Evolutionary conservation across 92 coral and sea anemone genomes (phyloP).

Genomic region (Epizoanthus fatuus): DNA sequence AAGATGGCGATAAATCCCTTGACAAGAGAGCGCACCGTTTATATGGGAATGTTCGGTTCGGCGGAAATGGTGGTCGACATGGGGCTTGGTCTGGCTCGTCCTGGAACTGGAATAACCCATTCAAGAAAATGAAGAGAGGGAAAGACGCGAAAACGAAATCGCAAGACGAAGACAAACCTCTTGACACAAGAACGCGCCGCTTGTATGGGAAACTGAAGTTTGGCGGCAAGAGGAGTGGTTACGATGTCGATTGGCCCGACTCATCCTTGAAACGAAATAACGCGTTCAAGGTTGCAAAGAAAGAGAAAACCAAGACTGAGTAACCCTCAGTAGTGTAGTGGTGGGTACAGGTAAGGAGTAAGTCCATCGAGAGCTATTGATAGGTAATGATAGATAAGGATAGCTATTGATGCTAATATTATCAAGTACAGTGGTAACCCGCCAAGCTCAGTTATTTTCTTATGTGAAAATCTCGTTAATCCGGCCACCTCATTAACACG

Average conservation of each 20-base stretch:
- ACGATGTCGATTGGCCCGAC: not conserved
- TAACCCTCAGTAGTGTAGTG: no score
- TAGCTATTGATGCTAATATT: no score
- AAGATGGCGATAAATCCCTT: not conserved
- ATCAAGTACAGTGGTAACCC: no score
- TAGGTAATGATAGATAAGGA: no score
- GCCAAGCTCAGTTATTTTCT: no score
- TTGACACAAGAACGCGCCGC: slow-evolving; percentile 9
- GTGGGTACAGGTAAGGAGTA: no score
- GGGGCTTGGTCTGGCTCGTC: not conserved
- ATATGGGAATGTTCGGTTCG: slow-evolving; percentile 8
- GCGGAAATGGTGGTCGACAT: slow-evolving; percentile 2
- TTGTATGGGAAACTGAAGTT: not conserved
- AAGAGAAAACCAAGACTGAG: not conserved
- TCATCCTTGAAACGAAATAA: not conserved
- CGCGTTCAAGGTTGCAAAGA: not conserved
- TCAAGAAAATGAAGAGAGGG: not conserved
- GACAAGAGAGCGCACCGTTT: slow-evolving; percentile 27
- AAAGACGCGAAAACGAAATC: not conserved
- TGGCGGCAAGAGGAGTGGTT: not conserved
- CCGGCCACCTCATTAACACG: no score
- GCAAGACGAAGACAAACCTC: not conserved
- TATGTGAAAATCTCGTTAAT: no score
- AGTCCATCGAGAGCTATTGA: no score
- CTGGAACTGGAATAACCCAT: slow-evolving; percentile 15